phyloP scores from a whole-genome alignment of 2,113 vertebrate species.

The Geothlypis trichas region DNA sequence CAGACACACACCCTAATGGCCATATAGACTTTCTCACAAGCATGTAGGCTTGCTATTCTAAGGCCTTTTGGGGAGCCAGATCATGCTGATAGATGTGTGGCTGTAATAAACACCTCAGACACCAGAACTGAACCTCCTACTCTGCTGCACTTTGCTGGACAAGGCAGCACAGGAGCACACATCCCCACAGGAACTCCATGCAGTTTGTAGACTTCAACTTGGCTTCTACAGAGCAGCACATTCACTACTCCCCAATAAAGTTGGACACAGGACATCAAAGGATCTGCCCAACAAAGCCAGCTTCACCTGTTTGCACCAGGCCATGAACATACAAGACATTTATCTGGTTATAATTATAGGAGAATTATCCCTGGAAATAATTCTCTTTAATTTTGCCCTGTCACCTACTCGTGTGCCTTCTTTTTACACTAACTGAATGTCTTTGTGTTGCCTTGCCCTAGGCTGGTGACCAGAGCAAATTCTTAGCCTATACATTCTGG shows the following conservation, averaged over 20 bases:
- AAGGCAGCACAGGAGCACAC: background rate
- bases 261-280: background rate
- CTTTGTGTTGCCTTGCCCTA: background rate
- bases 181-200: background rate
- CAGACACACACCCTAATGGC: background rate
- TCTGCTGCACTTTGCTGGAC: background rate
- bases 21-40: background rate
- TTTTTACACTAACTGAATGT: background rate
- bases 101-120: background rate
- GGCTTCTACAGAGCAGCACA: background rate
- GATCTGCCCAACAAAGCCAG: background rate
- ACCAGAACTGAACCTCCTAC: background rate
- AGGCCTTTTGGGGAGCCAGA: background rate
- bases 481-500: slow-evolving; percentile 17
- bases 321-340: background rate
- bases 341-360: background rate
- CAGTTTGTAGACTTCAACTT: background rate
- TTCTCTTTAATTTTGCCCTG: background rate
- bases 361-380: background rate
- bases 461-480: slow-evolving; percentile 28
- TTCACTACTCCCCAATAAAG: background rate
- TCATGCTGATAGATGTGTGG: background rate
- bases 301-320: background rate
- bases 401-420: background rate
- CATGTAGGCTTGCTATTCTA: rapidly evolving